A percentile compares a stretch with the other conserved stretches of the same genome.
phyloP scores from a whole-genome alignment of 2,113 vertebrate genomes.

The Phalacrocorax aristotelis region DNA sequence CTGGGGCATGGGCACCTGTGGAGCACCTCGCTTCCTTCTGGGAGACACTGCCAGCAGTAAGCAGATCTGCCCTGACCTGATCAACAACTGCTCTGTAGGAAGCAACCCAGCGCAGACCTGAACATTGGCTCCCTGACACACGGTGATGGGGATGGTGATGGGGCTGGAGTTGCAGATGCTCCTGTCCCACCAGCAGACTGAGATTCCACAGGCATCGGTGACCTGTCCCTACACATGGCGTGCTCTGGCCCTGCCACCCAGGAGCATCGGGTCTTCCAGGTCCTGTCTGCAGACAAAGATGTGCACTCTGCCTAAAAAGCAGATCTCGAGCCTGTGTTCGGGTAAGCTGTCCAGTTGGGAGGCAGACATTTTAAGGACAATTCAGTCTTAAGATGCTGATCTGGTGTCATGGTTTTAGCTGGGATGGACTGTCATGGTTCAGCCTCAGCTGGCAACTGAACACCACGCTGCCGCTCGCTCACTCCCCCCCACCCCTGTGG shows the following conservation, averaged over 20 bases:
- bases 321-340: background rate
- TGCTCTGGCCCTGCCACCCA: background rate
- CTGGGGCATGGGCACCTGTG: rapidly evolving
- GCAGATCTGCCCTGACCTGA: background rate
- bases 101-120: background rate
- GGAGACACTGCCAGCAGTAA: background rate
- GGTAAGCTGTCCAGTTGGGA: background rate
- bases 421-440: too few species aligned
- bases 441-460: too few species aligned
- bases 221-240: background rate
- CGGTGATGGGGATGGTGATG: background rate
- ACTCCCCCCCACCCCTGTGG: too few species aligned
- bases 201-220: rapidly evolving
- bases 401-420: background rate
- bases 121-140: background rate
- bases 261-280: background rate
- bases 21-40: background rate
- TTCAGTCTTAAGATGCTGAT: background rate
- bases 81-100: background rate
- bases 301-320: background rate
- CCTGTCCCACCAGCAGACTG: background rate
- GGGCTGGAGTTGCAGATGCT: background rate
- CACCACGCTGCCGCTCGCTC: too few species aligned
- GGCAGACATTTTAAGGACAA: background rate
- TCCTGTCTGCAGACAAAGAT: background rate